Evolutionary conservation across 1,140 invertebrate genomes (phyloP), one percentile per base, ranked within the genome.

Genomic region (Penaeus indicus): DNA sequence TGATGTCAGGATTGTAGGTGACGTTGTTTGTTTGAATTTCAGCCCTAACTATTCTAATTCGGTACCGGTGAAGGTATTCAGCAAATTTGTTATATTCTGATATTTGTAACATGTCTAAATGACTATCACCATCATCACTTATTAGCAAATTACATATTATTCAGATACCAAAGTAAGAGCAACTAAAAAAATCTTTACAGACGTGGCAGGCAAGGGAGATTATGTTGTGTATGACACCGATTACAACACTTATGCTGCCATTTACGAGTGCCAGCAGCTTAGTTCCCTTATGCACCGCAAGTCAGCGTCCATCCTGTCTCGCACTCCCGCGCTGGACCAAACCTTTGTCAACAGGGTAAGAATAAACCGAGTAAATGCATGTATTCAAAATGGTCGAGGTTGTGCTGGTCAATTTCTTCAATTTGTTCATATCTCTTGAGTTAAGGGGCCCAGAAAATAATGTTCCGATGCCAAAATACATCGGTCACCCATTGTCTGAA

Each of bases 201-300:
- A 94, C 93, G 93, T 96, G 60, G 96, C 95, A 5, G 96, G 96
- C 7, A 95, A 94, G 67, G 95, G 96, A 0, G 95, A 95, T 18
- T 97, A 96, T 92, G 95, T 95, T 1, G 93, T 97, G 0, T 94
- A 97, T 90, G 93, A 94, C 78, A 96, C 96, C 0, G 96, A 97
- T 92, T 97, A 97, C 90, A 93, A 93, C 0, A 95, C 93, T 2
- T 97, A 96, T 91, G 96, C 96, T 7, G 96, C 94, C 0, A 94
- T 97, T 25, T 97, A 96, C 92, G 96, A 96, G 0, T 97, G 96
- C 90, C 96, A 97, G 92, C 96, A 95, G 92, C 91, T 97, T 22
- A 93, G 94, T 1, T 54, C 60, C 47, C 95, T 97, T 87, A 95
- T 95, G 1, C 95, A 97, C 92, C 94, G 96, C 21, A 94, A 95